These are phyloP conservation scores for Hemicentrotus pulcherrimus DNA, from an alignment of 35 echinoderm and acorn worm genomes.

Conservation along the genomic window DNA sequence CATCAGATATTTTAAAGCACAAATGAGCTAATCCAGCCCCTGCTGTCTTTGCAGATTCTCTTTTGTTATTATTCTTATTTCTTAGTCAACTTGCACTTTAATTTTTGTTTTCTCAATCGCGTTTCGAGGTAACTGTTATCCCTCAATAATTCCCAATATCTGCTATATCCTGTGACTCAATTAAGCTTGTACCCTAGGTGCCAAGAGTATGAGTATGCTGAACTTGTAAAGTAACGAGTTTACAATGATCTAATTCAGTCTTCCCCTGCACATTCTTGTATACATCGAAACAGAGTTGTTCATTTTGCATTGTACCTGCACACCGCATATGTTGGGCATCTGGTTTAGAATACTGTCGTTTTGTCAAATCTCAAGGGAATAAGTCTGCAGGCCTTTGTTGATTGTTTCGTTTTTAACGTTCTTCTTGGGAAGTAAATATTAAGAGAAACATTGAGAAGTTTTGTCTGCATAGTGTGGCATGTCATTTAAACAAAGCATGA, in stretches of 20 bases:
- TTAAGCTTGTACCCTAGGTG: neutral
- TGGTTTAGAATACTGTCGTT: neutral
- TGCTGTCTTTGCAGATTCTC: no score
- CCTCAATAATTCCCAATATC: constrained; percentile 7
- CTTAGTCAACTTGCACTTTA: neutral
- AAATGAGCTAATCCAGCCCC: no score
- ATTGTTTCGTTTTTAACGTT: neutral
- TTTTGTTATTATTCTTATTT: neutral
- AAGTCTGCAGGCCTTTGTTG: neutral
- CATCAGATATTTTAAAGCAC: no score
- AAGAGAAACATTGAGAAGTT: neutral
- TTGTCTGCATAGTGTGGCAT: neutral
- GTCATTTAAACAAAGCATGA: constrained; percentile 20
- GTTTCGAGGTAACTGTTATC: neutral
- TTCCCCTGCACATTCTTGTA: neutral
- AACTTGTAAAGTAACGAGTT: neutral
- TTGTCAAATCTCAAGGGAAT: neutral
- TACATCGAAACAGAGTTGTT: neutral
- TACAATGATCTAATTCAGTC: neutral
- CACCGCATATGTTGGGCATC: neutral
- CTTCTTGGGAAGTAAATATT: neutral
- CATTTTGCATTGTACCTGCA: neutral
- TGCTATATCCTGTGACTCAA: constrained; percentile 28
- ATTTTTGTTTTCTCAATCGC: neutral
- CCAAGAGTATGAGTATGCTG: constrained; percentile 23